Evolutionary conservation across 2,888 invertebrate species (phyloP).

Genomic region (Lordiphosa andalusiaca): DNA sequence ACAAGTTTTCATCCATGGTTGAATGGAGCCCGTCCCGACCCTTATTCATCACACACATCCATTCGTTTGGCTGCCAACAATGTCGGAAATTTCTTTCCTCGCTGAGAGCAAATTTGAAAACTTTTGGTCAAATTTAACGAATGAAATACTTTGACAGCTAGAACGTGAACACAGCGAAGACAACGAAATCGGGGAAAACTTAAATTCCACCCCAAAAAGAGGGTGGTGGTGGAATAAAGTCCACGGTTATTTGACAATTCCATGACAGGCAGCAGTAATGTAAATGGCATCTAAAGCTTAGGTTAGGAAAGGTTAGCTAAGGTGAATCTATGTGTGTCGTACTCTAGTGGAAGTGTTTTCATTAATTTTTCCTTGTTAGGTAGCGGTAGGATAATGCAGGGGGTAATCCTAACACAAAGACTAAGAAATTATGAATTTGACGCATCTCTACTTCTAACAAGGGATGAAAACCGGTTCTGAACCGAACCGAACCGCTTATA

Average conservation of each 20-base stretch:
- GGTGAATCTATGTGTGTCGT: no score
- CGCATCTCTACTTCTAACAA: no score
- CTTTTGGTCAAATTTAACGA: slow-evolving; percentile 25
- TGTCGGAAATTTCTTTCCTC: neutral
- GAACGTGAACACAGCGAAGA: slow-evolving; percentile 20
- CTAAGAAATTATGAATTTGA: no score
- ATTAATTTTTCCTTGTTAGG: no score
- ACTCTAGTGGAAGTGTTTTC: no score
- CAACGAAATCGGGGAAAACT: neutral
- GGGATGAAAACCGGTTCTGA: no score
- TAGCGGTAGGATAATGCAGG: no score
- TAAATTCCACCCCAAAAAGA: neutral
- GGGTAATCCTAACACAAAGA: no score
- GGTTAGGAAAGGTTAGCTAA: no score
- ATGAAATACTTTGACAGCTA: slow-evolving; percentile 35
- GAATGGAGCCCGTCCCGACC: slow-evolving; percentile 6
- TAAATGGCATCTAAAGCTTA: neutral
- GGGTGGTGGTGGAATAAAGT: neutral
- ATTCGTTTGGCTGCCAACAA: neutral
- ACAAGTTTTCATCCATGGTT: slow-evolving; percentile 22
- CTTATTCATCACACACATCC: slow-evolving; percentile 18
- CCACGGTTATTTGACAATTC: slow-evolving; percentile 1
- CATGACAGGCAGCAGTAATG: slow-evolving; percentile 5
- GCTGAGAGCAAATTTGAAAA: slow-evolving; percentile 28
- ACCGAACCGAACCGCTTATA: no score